Evolutionary conservation across 2,888 invertebrate genomes (phyloP), one percentile per base, ranked within the genome.

Genomic region (Oscheius sp.): DNA sequence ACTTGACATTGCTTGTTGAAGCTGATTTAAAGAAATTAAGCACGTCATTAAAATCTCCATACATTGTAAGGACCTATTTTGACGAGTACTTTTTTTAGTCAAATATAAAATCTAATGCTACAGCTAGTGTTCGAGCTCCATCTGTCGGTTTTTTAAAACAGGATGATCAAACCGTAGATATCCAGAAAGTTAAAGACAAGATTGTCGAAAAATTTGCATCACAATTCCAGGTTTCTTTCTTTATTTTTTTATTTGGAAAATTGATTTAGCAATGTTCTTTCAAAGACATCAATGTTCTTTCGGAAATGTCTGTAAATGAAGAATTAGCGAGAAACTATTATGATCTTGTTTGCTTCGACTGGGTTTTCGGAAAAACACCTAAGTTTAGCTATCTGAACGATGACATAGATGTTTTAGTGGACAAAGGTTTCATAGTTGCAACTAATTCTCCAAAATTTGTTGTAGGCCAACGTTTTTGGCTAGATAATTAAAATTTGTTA

Each of bases 1-100:
- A 97, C 87, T 95, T 95, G 88, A 97, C 97, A 2, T 90, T 98
- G 77, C 90, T 96, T 86, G 92, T 95, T 72, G 91, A 93, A 85
- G 92, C 92, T 0, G 82, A 88, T 62, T 64, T 80, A 14, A 24
- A 47, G 14, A 44, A 67, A 5, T 67, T 86, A 44, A 64, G 72
- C 20, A 59, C 54, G 1, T 69, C 80, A 0, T 67, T 86, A 9
- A 70, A 72, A 57, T 82, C 78, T 17, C 62, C 62, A 3, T 62
- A 33, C 22, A 17, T 50, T 26, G 62, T 62, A 32, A 24, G 62
- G 5, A 41, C 1, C 41, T 17, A 2, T 57, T 26, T 41, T n/a
- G n/a, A n/a, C n/a, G n/a, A n/a, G n/a, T n/a, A n/a, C 2, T 51
- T 28, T 5, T 66, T 89, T 79, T 88, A 94, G 92, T 90, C 90